Evolutionary conservation across 2,113 vertebrate genomes (phyloP).

Genomic region (Pantherophis guttatus): DNA sequence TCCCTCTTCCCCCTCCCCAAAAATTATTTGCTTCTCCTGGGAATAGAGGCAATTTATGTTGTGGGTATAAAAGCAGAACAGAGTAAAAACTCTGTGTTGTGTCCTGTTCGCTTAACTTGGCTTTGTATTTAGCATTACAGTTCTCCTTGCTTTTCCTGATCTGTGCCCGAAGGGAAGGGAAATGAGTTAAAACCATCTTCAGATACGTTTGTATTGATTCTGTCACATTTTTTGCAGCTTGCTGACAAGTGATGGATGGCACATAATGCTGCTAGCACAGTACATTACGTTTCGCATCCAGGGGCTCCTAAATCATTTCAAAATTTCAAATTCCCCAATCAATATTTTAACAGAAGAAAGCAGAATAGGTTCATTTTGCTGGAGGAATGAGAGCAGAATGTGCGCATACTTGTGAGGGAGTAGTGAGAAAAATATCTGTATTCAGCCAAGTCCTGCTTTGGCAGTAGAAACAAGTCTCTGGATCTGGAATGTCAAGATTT

Average conservation of each 20-base stretch:
- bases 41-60: not conserved
- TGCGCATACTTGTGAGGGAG: not conserved
- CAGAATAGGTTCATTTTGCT: constrained; percentile 58
- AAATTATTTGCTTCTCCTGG: not conserved
- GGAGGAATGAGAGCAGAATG: constrained; percentile 13
- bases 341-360: constrained; percentile 77
- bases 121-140: constrained; percentile 18
- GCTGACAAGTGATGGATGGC: constrained; percentile 78
- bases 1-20: too few relatives aligned
- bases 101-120: constrained; percentile 4
- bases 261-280: constrained; percentile 69
- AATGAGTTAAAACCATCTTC: constrained; percentile 76
- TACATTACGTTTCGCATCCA: constrained; percentile 72
- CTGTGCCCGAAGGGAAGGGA: constrained; percentile 58
- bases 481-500: not conserved
- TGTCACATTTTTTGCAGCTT: constrained; percentile 72
- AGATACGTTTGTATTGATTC: constrained; percentile 76
- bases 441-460: constrained; percentile 6
- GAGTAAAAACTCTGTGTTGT: not conserved
- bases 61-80: constrained; percentile 4
- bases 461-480: not conserved
- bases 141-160: constrained; percentile 25
- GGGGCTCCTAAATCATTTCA: constrained; percentile 78
- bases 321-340: constrained; percentile 80
- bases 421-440: not conserved